Base-by-base conservation (phyloP, 1,140 invertebrate species). In the Leptopilina boulardi region DNA sequence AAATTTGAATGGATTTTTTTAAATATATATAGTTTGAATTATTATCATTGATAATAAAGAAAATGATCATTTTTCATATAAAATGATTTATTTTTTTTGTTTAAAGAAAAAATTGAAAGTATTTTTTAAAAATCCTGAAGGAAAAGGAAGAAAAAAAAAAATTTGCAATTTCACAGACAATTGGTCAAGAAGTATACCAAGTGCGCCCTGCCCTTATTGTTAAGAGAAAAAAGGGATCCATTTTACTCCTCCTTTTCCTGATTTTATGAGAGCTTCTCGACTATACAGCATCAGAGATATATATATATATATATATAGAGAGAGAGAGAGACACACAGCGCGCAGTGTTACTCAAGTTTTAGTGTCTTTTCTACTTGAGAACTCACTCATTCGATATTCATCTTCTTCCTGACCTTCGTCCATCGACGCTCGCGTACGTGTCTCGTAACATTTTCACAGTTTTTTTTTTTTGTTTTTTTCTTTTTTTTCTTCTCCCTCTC, bases 361-460 rank as follows among this genome's bases (percentile, higher is more conserved):
- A 66, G 26, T 66, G 59, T 66, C 59, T 54, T 15, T 34, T 34
- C 59, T 34, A 66, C 59, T 66, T 23, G 59, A 66, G 59, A 30
- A 30, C 59, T 66, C 23, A 66, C 59, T 66, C 59, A 66, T 66
- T 66, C 23, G 59, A 66, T 66, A 66, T 66, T 66, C 59, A 66
- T 66, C 59, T 66, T 3, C 59, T 6, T 66, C 15, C 59, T 66
- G 59, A 66, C 59, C 56, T 66, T 66, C 59, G 21, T 66, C 59
- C 59, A 66, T 66, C 59, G 23, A 30, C 21, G 26, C 59, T n/a
- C 21, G 26, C 59, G 59, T 66, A 66, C 59, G 23, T 66, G 59
- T 30, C 23, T 66, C 59, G 59, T 66, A 66, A 66, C 30, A 26
- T 66, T 34, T 66, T 23, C 59, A 23, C 15, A 18, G 23, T 4